Evolutionary conservation across 1,140 invertebrate species (phyloP), one percentile per base, ranked within the genome.

Genomic region (Aethina tumida): DNA sequence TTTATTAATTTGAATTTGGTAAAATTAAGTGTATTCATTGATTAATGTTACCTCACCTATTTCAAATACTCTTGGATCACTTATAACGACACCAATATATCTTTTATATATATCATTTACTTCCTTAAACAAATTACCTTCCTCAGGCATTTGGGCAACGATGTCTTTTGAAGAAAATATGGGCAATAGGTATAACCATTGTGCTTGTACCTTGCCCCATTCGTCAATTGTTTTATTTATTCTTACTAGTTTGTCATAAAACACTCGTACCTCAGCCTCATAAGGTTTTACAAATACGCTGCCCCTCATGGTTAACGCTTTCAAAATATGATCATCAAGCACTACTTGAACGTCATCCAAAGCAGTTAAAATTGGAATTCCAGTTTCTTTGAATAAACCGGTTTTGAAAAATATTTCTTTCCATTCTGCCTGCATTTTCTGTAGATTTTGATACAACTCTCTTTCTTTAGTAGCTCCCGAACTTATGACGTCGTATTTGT

Each of bases 131-230:
- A 89, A 62, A 7, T 71, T 65, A 5, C 81, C 86, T 66, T 96
- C 92, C 56, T 90, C 82, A 0, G 90, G 91, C 77, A 97, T 87
- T 66, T 96, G 91, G 1, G 79, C 77, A 19, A 90, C 79, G 45
- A 96, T 95, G 57, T 96, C 90, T 56, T 89, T 86, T 1, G 89
- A 93, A 2, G 84, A 86, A 64, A 96, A 96, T 49, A 96, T 91
- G 1, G 89, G 89, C 45, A 94, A 66, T 15, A 96, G 66, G 60
- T 95, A 93, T n/a, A 94, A 67, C 81, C 88, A 96, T 45, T 88
- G 85, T 21, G 79, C 73, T 62, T 89, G 84, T 8, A 84, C 87
- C 63, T 84, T 88, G 2, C 84, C 73, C 89, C 89, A 94, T 59
- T 87, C 80, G 47, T 92, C 84, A 8, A 94, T 70, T 1, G 86